Conservation (phyloP, 2,113 vertebrate genomes). For the Embiotoca jacksoni region DNA sequence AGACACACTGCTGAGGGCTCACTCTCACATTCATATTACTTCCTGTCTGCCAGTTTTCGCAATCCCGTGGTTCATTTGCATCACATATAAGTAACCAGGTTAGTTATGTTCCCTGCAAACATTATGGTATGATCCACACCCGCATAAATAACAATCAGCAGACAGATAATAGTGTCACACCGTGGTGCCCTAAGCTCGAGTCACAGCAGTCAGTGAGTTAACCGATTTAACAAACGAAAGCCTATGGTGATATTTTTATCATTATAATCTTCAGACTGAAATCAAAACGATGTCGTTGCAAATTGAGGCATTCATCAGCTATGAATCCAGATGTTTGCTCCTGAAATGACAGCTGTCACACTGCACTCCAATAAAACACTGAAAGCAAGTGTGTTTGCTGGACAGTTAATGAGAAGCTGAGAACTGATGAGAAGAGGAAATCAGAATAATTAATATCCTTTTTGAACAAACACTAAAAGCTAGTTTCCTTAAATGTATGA, state of each 20-base stretch:
- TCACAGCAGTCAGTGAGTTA: too few relatives aligned
- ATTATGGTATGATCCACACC: neutral
- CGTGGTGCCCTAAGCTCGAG: too few relatives aligned
- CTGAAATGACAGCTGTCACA: too few relatives aligned
- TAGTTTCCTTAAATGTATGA: neutral
- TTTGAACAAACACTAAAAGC: conserved; percentile 9
- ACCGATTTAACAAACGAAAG: too few relatives aligned
- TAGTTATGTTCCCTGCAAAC: neutral
- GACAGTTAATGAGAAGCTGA: conserved; percentile 20
- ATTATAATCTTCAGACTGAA: too few relatives aligned
- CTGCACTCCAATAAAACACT: too few relatives aligned
- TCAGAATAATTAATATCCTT: conserved; percentile 3
- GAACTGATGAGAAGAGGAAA: neutral
- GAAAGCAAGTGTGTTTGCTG: neutral
- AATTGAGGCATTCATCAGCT: too few relatives aligned
- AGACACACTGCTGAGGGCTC: neutral
- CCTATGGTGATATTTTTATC: too few relatives aligned
- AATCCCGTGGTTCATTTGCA: neutral
- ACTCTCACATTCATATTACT: neutral
- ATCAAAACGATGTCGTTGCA: too few relatives aligned
- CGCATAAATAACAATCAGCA: neutral
- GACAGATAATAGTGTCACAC: neutral
- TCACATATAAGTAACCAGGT: neutral
- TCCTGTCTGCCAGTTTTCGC: neutral
- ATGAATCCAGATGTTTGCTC: too few relatives aligned